A percentile compares a stretch with the other conserved stretches of the same genome.
phyloP scores from a whole-genome alignment of 2,797 vertebrate genomes.

The Loris lydekkerianus region DNA sequence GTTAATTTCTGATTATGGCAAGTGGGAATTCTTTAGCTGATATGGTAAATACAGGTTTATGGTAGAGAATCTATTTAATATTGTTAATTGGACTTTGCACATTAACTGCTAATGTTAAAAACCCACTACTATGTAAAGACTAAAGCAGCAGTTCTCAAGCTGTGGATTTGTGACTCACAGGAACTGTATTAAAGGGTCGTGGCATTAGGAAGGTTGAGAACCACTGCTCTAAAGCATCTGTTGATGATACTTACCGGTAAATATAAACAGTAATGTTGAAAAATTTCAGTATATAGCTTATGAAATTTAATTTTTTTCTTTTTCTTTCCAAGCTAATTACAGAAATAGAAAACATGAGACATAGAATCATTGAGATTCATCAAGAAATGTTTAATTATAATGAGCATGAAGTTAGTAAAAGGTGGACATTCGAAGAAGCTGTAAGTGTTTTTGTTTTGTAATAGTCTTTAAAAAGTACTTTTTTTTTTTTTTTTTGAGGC shows the following conservation, averaged over 20 bases:
- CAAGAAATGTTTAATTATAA: conserved; percentile 99
- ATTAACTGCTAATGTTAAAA: conserved; percentile 53
- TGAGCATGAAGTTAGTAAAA: conserved; percentile 99
- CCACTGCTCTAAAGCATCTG: conserved; percentile 23
- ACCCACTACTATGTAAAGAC: not conserved
- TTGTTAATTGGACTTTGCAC: not conserved
- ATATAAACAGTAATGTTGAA: conserved; percentile 37
- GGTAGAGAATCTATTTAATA: not conserved
- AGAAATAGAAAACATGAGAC: conserved; percentile 99
- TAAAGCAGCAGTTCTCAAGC: no score
- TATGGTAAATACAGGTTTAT: conserved; percentile 20
- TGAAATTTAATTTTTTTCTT: conserved; percentile 47
- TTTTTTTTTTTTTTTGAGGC: not conserved
- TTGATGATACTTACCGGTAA: conserved; percentile 33
- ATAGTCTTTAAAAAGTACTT: conserved; percentile 24
- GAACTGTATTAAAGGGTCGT: no score
- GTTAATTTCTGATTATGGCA: conserved; percentile 37
- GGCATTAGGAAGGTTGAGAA: no score
- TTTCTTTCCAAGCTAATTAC: conserved; percentile 93
- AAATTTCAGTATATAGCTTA: conserved; percentile 46
- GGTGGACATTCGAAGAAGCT: conserved; percentile 99
- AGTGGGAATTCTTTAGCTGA: conserved; percentile 6
- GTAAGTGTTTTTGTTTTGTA: conserved; percentile 89
- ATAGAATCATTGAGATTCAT: conserved; percentile 97
- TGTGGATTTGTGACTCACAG: no score